Conservation (phyloP, 2,113 vertebrate genomes). For the Vimba vimba region DNA sequence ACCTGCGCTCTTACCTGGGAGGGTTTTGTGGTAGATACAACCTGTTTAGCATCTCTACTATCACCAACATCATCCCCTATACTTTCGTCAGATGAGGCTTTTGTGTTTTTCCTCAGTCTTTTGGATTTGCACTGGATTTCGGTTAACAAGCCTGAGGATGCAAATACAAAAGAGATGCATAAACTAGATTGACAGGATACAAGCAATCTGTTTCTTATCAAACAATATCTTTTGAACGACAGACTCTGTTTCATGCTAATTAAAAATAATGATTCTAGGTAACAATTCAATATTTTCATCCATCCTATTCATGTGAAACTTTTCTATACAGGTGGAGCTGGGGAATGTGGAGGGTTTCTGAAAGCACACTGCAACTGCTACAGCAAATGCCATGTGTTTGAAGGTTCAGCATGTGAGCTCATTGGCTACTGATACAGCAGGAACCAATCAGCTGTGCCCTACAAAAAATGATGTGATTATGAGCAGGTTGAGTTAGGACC, state of each 20-base stretch:
- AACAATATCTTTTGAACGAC: background rate
- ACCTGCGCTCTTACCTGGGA: slow-evolving; percentile 79
- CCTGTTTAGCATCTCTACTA: slow-evolving; percentile 83
- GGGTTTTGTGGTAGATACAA: slow-evolving; percentile 89
- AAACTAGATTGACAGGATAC: slow-evolving; percentile 41
- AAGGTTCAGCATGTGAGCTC: too few species aligned
- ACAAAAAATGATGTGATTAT: too few species aligned
- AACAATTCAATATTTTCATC: background rate
- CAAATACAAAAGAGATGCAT: slow-evolving; percentile 5
- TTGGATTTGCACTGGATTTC: slow-evolving; percentile 99
- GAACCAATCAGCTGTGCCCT: too few species aligned
- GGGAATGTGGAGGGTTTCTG: too few species aligned
- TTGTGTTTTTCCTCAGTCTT: slow-evolving; percentile 89
- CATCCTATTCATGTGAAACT: background rate
- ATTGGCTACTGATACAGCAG: too few species aligned
- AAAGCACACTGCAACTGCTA: too few species aligned
- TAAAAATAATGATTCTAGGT: background rate
- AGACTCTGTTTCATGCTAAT: background rate
- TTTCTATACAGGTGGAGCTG: background rate
- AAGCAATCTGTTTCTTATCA: background rate
- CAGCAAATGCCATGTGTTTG: too few species aligned
- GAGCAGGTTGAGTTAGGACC: too few species aligned
- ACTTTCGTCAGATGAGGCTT: slow-evolving; percentile 77
- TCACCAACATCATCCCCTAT: slow-evolving; percentile 79
- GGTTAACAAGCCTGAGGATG: slow-evolving; percentile 87